Evolutionary conservation across 2,797 vertebrate genomes (phyloP).

Genomic region (Silurus aristotelis): DNA sequence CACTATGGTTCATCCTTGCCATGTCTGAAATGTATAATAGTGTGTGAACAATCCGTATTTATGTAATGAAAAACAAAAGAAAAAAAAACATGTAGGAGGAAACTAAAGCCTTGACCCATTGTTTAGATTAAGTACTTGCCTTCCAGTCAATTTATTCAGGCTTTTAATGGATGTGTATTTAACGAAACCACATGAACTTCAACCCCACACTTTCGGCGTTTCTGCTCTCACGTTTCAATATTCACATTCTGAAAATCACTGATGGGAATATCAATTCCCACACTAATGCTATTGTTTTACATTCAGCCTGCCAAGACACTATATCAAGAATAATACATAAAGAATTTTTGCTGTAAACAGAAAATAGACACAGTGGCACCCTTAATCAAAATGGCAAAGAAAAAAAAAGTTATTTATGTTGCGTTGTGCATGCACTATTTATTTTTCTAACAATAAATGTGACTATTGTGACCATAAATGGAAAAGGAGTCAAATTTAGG

Average conservation of each 20-base stretch:
- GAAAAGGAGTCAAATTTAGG: constrained; percentile 17
- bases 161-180: constrained; percentile 1
- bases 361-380: constrained; percentile 5
- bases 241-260: constrained; percentile 70
- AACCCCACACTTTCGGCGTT: constrained; percentile 31
- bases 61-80: neutral
- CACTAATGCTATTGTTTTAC: constrained; percentile 54
- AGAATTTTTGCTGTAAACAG: constrained; percentile 16
- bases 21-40: neutral
- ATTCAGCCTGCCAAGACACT: constrained; percentile 22
- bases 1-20: constrained; percentile 1
- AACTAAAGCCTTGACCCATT: neutral
- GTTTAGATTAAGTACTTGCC: neutral
- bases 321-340: constrained; percentile 7
- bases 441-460: constrained; percentile 5
- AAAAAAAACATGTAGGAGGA: neutral
- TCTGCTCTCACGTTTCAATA: constrained; percentile 53
- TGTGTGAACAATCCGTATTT: neutral
- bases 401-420: neutral
- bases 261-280: constrained; percentile 68
- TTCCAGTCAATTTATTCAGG: neutral
- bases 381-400: constrained; percentile 32
- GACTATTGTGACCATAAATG: neutral
- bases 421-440: neutral
- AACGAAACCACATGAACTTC: constrained; percentile 24